Base-by-base conservation (phyloP, 2,888 invertebrate genomes). In the Lasioglossum malachurum region DNA sequence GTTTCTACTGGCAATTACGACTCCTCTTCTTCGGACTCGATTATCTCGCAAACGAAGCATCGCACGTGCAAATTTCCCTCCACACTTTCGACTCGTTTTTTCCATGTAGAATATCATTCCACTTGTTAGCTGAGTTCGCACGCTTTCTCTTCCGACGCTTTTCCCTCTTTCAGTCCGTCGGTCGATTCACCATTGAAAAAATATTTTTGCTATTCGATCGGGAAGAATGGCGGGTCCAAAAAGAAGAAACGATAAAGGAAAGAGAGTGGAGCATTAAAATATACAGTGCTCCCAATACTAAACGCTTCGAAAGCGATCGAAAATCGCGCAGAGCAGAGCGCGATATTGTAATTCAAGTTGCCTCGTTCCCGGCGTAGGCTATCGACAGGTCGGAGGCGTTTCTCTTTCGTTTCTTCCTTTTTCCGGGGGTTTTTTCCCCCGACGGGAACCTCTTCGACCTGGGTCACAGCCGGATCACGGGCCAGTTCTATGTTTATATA, bases 401-500 rank as follows among this genome's bases (percentile, higher is more conserved):
- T 72, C 72, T 14, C 73, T 14, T 46, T 35, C 31, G 7, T 23
- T 44, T 44, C 16, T 16, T 69, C 41, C n/a, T 4, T 27, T 31
- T 41, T n/a, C 2, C 16, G 19, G 31, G 67, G 67, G 19, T 41
- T 14, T n/a, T 64, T 35, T 38, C 35, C 27, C 41, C 7, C 19
- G 69, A n/a, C 71, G 64, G 72, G 57, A 78, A 77, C 74, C 69
- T 81, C 73, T 79, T 87, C 87, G 79, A 88, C 87, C 87, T 83
- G 83, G 87, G 86, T 88, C 87, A 87, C 81, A 87, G 77, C 49
- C 76, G 83, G 79, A 87, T 87, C 87, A 85, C 87, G 85, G 80
- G 87, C 78, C 85, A 60, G 78, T 87, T 85, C 78, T 74, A 87
- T 67, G 84, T 80, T 87, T 88, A 87, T 88, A 87, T 86, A 88